These are phyloP conservation scores for Leptinotarsa haldemani DNA, from an alignment of 2,888 invertebrate genomes.

Conservation along the genomic window DNA sequence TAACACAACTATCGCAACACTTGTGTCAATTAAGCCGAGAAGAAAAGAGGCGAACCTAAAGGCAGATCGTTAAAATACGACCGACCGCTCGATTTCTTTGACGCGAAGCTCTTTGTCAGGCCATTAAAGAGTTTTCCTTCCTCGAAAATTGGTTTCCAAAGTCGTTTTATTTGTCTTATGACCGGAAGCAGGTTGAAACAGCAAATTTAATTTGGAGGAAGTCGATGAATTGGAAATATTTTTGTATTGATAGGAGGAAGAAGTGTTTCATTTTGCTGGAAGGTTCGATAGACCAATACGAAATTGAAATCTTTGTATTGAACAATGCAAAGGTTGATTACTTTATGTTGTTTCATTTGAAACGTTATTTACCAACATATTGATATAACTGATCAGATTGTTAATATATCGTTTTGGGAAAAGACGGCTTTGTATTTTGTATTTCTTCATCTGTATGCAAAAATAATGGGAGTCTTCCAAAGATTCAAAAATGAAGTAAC, in stretches of 20 bases:
- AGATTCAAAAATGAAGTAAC: no score
- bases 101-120: conserved; percentile 41
- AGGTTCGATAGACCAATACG: not conserved
- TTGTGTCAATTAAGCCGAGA: conserved; percentile 36
- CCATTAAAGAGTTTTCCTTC: conserved; percentile 42
- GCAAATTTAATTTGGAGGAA: conserved; percentile 29
- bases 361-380: no score
- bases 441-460: no score
- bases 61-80: conserved; percentile 37
- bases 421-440: no score
- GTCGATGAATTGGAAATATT: conserved; percentile 25
- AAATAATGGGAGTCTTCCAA: no score
- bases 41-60: conserved; percentile 27
- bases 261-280: not conserved
- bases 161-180: conserved; percentile 29
- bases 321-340: no score
- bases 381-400: no score
- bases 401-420: no score
- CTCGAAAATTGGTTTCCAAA: conserved; percentile 27
- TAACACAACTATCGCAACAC: conserved; percentile 27
- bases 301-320: no score
- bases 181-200: conserved; percentile 23
- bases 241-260: not conserved
- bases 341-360: no score
- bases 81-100: conserved; percentile 37